phyloP scores from a whole-genome alignment of 2,888 invertebrate genomes.

The Emmelina monodactyla region DNA sequence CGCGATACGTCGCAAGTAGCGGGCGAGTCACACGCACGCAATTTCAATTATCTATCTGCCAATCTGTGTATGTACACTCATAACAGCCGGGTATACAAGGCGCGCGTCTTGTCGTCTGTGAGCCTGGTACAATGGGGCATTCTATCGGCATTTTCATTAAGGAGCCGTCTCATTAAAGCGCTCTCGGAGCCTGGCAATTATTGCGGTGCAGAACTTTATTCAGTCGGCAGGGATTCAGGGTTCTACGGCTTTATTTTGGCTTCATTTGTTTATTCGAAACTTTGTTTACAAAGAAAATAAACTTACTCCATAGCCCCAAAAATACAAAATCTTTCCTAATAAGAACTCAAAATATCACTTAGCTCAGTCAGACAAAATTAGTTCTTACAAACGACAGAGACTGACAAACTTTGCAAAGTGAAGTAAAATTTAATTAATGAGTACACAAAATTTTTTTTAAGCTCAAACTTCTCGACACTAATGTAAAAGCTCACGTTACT shows the following conservation, averaged over 20 bases:
- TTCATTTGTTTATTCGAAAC: conserved; percentile 31
- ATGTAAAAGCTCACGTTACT: no score
- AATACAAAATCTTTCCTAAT: no score
- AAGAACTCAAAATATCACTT: no score
- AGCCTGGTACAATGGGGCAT: neutral
- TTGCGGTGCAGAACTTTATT: conserved; percentile 49
- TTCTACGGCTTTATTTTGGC: conserved; percentile 32
- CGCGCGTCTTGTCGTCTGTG: neutral
- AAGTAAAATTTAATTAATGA: no score
- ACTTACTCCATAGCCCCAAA: neutral
- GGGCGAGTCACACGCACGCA: conserved; percentile 26
- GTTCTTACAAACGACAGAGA: no score
- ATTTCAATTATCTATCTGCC: conserved; percentile 40
- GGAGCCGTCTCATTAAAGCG: conserved; percentile 58
- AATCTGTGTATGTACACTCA: conserved; percentile 34
- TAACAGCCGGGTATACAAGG: neutral
- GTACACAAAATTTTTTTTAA: no score
- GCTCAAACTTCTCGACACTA: no score
- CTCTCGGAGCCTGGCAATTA: conserved; percentile 48
- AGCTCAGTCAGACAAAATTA: no score
- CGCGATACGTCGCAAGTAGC: no score
- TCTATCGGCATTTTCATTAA: conserved; percentile 53
- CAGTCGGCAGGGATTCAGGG: conserved; percentile 29
- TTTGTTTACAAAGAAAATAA: neutral
- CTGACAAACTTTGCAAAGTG: no score